Evolutionary conservation across 1,140 invertebrate genomes (phyloP).

Genomic region (Triops cancriformis): DNA sequence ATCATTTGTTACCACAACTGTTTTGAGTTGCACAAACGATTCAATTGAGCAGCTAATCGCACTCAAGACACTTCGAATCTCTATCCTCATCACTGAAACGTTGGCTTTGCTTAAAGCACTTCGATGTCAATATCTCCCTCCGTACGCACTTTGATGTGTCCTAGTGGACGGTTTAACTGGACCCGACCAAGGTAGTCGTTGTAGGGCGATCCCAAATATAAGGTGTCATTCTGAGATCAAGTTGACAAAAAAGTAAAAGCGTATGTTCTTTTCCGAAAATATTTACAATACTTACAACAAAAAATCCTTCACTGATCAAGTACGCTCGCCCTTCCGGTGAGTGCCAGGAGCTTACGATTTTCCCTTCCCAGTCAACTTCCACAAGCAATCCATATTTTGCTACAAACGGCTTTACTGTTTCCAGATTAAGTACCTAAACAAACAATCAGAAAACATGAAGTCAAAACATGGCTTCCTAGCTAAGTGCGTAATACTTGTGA

Average conservation of each 20-base stretch:
- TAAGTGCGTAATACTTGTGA: conserved; percentile 34
- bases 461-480: background rate
- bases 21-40: too few relatives aligned
- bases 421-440: conserved; percentile 31
- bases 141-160: background rate
- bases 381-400: conserved; percentile 44
- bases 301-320: conserved; percentile 51
- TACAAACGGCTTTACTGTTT: conserved; percentile 33
- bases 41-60: background rate
- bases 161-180: conserved; percentile 37
- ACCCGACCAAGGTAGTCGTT: conserved; percentile 55
- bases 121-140: background rate
- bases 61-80: background rate
- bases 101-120: background rate
- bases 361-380: conserved; percentile 54
- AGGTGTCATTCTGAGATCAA: conserved; percentile 38
- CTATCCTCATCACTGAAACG: too few relatives aligned
- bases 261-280: conserved; percentile 33
- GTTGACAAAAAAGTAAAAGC: conserved; percentile 28
- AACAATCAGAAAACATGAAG: conserved; percentile 5
- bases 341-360: conserved; percentile 53
- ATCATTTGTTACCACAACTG: too few relatives aligned
- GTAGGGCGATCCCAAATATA: conserved; percentile 59
- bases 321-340: conserved; percentile 42
- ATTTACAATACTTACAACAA: conserved; percentile 42